Conservation (phyloP, 2,113 vertebrate genomes). For the Fregata magnificens region DNA sequence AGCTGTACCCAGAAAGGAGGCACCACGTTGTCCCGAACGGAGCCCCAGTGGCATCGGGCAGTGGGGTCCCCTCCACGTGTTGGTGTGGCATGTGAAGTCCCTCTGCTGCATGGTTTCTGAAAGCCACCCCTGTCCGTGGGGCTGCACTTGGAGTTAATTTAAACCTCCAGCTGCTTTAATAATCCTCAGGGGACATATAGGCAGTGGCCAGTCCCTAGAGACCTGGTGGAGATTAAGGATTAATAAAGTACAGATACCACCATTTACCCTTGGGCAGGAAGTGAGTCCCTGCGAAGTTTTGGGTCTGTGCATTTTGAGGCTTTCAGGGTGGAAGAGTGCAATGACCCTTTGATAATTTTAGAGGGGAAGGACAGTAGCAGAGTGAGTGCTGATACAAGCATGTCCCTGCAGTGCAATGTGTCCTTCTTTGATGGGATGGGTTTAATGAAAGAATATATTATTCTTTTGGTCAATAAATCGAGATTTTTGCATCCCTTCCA, state of each 20-base stretch:
- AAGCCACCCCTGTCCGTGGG: not conserved
- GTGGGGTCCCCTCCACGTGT: fast-evolving
- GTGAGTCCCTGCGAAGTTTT: not conserved
- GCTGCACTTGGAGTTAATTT: not conserved
- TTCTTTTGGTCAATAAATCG: not conserved
- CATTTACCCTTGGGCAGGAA: not conserved
- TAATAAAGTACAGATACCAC: not conserved
- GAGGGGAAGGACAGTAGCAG: not conserved
- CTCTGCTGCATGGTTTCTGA: not conserved
- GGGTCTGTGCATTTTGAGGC: not conserved
- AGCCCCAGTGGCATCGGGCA: not conserved
- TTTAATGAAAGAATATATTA: not conserved
- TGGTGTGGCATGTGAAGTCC: fast-evolving
- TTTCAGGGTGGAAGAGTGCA: not conserved
- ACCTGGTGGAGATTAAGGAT: not conserved
- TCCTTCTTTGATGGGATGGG: not conserved
- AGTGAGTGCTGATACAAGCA: not conserved
- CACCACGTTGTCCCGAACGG: fast-evolving
- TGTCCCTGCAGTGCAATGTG: not conserved
- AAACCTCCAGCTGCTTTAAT: not conserved
- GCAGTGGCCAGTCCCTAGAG: not conserved
- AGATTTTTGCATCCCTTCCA: not conserved
- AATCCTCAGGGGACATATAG: not conserved
- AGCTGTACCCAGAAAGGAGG: not conserved
- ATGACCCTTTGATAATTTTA: not conserved